Evolutionary conservation across 2,113 vertebrate genomes (phyloP), one percentile per base, ranked within the genome.

Genomic region (Herpailurus yagouaroundi): DNA sequence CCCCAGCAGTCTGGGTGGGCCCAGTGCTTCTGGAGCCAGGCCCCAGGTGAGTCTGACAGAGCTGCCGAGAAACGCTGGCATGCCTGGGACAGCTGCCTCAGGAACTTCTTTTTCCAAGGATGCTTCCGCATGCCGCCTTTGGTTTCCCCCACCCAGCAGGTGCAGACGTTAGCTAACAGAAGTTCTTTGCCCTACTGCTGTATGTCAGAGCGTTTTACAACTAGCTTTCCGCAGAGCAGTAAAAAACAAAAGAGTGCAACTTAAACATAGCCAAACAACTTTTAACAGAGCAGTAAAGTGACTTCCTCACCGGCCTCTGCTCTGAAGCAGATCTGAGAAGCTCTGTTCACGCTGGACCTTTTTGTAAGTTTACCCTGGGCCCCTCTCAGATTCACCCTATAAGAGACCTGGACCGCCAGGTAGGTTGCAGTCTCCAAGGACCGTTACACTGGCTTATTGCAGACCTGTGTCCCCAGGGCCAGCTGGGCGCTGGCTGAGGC

Each of bases 161-260:
- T 98, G 95, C 52, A 88, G 93, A 96, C 85, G 29, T 97, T 97
- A 91, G 76, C 76, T 82, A 92, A 79, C 96, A 97, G 89, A 96
- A 97, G 90, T 97, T 79, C 81, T 97, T 97, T 96, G 76, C 93
- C 89, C 4, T 81, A 73, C 48, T 95, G 66, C 93, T 93, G 15
- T 81, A 63, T 55, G 57, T 94, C 88, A 97, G 85, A 95, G 88
- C 36, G 0, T 97, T 97, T 97, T 97, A 98, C 69, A 97, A 60
- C 93, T 41, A 97, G 94, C 91, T 98, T 97, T 97, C 98, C 97
- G 93, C 95, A 97, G 45, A 96, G 97, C 81, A 84, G 52, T 94
- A 91, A 97, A 96, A 97, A 97, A 57, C 64, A 84, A 89, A 95
- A 88, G 85, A 92, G 77, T 89, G 93, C 64, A 97, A 71, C 84